Base-by-base conservation (phyloP, 1,140 invertebrate species). In the Copidosoma floridanum region DNA sequence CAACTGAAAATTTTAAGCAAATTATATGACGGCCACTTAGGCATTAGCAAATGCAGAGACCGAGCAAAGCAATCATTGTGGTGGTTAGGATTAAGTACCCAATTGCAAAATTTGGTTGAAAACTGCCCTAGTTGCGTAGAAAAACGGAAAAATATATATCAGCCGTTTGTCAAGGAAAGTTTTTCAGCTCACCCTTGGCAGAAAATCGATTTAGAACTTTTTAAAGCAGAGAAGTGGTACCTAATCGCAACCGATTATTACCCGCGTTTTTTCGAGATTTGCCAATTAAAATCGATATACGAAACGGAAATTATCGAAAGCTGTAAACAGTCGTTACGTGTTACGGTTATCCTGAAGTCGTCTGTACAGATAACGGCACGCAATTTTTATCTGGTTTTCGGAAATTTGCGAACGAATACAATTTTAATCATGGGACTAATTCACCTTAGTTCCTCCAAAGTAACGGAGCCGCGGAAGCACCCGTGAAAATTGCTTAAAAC, bases 61-160 rank as follows among this genome's bases (percentile, higher is more conserved):
- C 53, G 63, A 29, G 64, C 64, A 1, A 43, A 65, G 32, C n/a
- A n/a, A n/a, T n/a, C n/a, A n/a, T n/a, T n/a, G n/a, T n/a, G n/a
- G n/a, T n/a, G n/a, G n/a, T n/a, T 67, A 1, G 64, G 68, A 1
- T 35, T 70, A 11, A 65, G 43, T 3, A 46, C 53, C 12, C 65
- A 71, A 41, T 60, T 71, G 14, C 46, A 67, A 56, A 64, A 68
- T 38, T 44, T 64, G 37, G 40, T 67, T 20, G 37, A 54, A 65
- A 35, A 29, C 5, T 85, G 83, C 63, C 63, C 65, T 14, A 68
- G 70, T 12, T 85, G 83, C 27, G 73, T 48, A 62, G 23, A 66
- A n/a, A 64, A 70, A 24, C 56, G 67, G 5, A n/a, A 43, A 24
- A 65, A 59, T 63, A 50, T 52, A 8, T 58, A 60, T 1, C 47